Conservation (phyloP, 2,113 vertebrate species). For the Galemys pyrenaicus region DNA sequence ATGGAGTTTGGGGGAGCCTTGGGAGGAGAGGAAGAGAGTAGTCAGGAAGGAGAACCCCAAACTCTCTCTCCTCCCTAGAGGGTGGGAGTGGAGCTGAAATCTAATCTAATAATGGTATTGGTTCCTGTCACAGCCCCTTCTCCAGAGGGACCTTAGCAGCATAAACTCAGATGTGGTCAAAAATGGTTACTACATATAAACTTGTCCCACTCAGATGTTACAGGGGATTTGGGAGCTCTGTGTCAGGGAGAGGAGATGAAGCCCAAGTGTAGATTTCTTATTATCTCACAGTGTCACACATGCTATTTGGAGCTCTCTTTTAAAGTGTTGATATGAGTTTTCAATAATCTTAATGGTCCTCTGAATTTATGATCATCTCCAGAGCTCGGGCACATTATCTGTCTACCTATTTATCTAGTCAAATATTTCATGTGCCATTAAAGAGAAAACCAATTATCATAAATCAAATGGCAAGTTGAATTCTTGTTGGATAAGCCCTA, state of each 20-base stretch:
- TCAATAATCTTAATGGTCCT: neutral
- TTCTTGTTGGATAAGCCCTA: neutral
- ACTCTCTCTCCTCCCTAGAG: too few relatives aligned
- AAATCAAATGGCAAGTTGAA: neutral
- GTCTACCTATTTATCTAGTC: neutral
- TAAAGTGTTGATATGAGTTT: neutral
- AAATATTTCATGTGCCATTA: constrained; percentile 8
- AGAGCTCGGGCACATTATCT: neutral
- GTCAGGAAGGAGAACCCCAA: neutral
- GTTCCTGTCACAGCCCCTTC: neutral
- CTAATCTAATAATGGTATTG: neutral
- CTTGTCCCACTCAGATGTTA: neutral
- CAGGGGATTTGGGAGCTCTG: neutral
- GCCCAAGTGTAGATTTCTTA: neutral
- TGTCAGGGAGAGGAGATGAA: neutral
- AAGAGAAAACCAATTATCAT: neutral
- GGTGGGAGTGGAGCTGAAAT: neutral
- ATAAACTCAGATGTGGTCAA: neutral
- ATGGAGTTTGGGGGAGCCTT: neutral
- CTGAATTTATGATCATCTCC: neutral
- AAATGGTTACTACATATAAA: neutral
- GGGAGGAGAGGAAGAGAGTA: neutral
- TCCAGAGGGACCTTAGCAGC: neutral
- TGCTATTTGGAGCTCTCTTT: neutral
- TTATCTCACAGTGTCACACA: neutral